Percentiles rank a stretch among this genome's conserved stretches.
Evolutionary conservation across 2,797 vertebrate genomes (phyloP).

Genomic region (Anguilla anguilla): DNA sequence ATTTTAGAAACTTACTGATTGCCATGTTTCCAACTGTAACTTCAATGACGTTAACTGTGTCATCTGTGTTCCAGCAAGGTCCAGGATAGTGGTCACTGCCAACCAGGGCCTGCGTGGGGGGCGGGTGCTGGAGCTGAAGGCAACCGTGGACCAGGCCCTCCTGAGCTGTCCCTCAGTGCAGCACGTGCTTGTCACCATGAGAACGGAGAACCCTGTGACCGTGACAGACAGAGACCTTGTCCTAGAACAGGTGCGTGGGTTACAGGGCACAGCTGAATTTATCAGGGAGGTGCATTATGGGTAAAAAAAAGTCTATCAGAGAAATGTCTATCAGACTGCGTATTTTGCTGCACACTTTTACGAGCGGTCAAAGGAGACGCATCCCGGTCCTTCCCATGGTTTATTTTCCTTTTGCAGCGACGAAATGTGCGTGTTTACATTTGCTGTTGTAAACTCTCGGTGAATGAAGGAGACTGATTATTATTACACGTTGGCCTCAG

Average conservation of each 20-base stretch:
- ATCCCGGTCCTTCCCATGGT: background rate
- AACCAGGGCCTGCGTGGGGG: slow-evolving; percentile 90
- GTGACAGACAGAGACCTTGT: slow-evolving; percentile 54
- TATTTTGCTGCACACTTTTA: background rate
- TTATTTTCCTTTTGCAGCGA: background rate
- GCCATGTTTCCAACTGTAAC: background rate
- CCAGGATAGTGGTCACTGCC: slow-evolving; percentile 88
- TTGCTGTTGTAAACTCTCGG: background rate
- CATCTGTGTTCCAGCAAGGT: slow-evolving; percentile 74
- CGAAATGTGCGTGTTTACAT: background rate
- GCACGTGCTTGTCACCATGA: slow-evolving; percentile 85
- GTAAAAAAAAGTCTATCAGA: background rate
- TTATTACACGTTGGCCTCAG: background rate
- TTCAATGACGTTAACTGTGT: slow-evolving; percentile 21
- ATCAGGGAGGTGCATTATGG: slow-evolving; percentile 48
- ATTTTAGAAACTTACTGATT: background rate
- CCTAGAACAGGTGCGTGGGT: slow-evolving; percentile 56
- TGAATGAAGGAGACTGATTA: background rate
- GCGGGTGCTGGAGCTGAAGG: slow-evolving; percentile 81
- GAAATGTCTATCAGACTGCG: background rate
- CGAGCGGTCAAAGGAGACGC: background rate
- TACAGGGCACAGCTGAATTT: slow-evolving; percentile 73
- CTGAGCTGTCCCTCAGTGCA: slow-evolving; percentile 80
- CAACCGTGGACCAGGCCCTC: slow-evolving; percentile 85
- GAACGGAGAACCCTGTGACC: slow-evolving; percentile 76